These are phyloP conservation scores for Orgyia antiqua DNA, from an alignment of 2,888 invertebrate species.

Conservation along the genomic window DNA sequence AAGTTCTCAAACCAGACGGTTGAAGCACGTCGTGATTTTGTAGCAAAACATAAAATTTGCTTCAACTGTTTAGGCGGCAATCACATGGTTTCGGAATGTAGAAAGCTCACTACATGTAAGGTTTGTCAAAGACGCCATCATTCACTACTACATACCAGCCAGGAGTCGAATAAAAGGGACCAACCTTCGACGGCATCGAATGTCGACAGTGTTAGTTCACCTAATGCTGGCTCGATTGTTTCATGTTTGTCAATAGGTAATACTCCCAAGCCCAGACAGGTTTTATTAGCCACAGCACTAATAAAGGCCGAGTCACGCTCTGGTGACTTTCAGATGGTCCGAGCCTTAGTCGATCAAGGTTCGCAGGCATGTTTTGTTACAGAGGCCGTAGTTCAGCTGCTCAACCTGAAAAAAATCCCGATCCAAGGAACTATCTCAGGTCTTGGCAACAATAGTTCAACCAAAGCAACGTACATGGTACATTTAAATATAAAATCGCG, in stretches of 20 bases:
- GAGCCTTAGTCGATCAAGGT: no score
- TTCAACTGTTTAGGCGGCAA: background rate
- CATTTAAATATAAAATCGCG: constrained; percentile 13
- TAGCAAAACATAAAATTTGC: constrained; percentile 1
- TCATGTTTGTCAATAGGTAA: constrained; percentile 7
- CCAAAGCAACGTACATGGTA: constrained; percentile 10
- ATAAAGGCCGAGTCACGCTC: constrained; percentile 13
- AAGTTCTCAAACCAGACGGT: background rate
- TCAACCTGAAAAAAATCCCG: constrained; percentile 17
- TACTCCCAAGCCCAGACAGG: constrained; percentile 5
- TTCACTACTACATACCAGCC: constrained; percentile 5
- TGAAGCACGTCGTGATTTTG: background rate
- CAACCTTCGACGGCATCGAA: background rate
- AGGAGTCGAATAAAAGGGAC: background rate
- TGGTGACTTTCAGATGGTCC: constrained; percentile 7
- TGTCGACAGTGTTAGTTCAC: background rate
- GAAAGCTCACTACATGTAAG: constrained; percentile 3
- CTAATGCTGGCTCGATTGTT: constrained; percentile 3
- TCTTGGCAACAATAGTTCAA: constrained; percentile 8
- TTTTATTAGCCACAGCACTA: no score
- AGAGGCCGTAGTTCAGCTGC: constrained; percentile 19
- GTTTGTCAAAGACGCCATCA: constrained; percentile 7
- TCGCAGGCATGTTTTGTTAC: no score
- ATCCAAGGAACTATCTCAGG: constrained; percentile 12
- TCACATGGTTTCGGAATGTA: background rate